Evolutionary conservation across 2,888 invertebrate species (phyloP), one percentile per base, ranked within the genome.

Genomic region (Luffia ferchaultella): DNA sequence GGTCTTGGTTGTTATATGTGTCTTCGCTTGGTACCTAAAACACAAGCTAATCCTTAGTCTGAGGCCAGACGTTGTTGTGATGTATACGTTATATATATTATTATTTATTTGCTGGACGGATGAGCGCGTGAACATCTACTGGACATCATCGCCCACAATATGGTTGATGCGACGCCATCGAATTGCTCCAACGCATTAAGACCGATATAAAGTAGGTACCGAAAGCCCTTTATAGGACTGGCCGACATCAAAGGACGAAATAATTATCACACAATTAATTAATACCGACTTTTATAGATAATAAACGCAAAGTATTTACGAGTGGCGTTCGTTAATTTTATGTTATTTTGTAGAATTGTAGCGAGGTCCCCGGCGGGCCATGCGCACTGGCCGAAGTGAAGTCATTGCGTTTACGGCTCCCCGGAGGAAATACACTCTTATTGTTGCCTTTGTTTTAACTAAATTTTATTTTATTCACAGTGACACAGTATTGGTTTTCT

Each of bases 181-280:
- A 66, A 65, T 72, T 69, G 72, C 64, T 64, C 64, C 55, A 12
- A 60, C 63, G 61, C 62, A 67, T 66, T 65, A 63, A 64, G 60
- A 20, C 50, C 48, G 43, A 53, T 50, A 54, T 54, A 52, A 54
- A 54, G 47, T 62, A 61, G 63, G 60, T 61, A 63, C 19, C 68
- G 69, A 62, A 64, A 60, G 60, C 57, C 52, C 53, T 46, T 58
- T 55, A 57, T 58, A 48, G 20, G 20, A 42, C 62, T 61, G 64
- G 55, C 59, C 65, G 61, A 65, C 67, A 62, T 60, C 70, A 58
- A 68, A 66, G 66, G 70, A 64, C 62, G 58, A 65, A 73, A 65
- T 78, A 72, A 76, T 82, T 80, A 80, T 78, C 74, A 70, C 67
- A 69, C 76, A 78, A 82, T 82, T 83, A 80, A 82, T 83, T 82